These are phyloP conservation scores for Ochropleura leucogaster DNA, from an alignment of 2,888 invertebrate genomes.

Conservation along the genomic window DNA sequence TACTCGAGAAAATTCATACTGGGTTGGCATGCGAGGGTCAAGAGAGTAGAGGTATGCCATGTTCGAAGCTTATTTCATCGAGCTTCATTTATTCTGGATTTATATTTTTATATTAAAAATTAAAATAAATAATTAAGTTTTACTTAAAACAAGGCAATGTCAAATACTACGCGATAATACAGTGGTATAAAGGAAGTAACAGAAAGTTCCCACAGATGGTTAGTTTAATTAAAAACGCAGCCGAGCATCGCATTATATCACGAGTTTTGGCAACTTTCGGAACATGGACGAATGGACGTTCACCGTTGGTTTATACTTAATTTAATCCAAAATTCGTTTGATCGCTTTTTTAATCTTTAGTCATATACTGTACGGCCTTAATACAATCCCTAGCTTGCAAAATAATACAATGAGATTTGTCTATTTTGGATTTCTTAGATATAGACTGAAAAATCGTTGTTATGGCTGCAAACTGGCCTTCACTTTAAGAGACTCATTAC, in stretches of 20 bases:
- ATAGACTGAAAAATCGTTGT: background rate
- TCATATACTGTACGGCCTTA: too few relatives aligned
- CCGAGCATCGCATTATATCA: slow-evolving; percentile 9
- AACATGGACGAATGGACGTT: background rate
- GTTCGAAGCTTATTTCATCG: background rate
- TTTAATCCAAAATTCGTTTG: slow-evolving; percentile 16
- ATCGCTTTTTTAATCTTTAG: background rate
- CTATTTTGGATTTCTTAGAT: background rate
- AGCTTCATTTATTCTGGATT: background rate
- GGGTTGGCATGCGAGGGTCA: background rate
- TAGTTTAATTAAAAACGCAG: slow-evolving; percentile 58
- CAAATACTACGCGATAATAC: slow-evolving; percentile 17
- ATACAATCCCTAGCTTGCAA: background rate
- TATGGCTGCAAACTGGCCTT: background rate
- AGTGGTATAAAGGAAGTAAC: slow-evolving; percentile 42
- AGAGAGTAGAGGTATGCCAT: background rate
- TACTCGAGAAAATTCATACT: background rate
- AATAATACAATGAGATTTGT: background rate
- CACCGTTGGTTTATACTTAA: slow-evolving; percentile 6
- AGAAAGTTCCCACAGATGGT: slow-evolving; percentile 37
- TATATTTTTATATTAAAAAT: background rate
- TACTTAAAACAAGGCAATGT: slow-evolving; percentile 23
- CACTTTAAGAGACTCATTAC: background rate
- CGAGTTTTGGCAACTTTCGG: slow-evolving; percentile 42
- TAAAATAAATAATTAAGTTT: background rate